Percentiles rank a stretch among this genome's conserved stretches.
Conservation (phyloP, 1,140 invertebrate genomes). For the Harpegnathos saltator region DNA sequence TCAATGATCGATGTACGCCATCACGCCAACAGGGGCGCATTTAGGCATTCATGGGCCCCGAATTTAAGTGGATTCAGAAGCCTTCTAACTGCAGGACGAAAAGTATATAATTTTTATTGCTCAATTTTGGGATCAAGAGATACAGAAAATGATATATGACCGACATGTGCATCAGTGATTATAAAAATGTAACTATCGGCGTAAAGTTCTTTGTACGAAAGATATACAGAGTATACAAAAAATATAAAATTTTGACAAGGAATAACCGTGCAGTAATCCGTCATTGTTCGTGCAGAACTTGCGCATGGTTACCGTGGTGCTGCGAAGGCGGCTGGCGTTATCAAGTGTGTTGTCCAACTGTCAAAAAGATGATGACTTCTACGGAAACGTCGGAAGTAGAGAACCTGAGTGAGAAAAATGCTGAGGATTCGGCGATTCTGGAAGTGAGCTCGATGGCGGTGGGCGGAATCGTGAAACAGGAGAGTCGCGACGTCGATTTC, state of each 20-base stretch:
- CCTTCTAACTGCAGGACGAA: no score
- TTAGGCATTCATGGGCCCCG: no score
- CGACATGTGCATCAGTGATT: no score
- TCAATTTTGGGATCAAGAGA: no score
- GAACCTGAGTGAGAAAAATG: constrained; percentile 67
- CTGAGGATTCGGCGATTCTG: constrained; percentile 77
- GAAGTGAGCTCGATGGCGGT: constrained; percentile 82
- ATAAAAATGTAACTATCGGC: no score
- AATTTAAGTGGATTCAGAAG: no score
- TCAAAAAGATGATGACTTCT: constrained; percentile 81
- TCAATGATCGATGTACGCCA: constrained; percentile 54
- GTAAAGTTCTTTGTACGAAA: no score
- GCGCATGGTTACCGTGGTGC: constrained; percentile 48
- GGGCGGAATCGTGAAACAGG: constrained; percentile 77
- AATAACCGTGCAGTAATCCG: not conserved
- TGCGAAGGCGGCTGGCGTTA: constrained; percentile 1
- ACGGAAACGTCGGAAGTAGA: constrained; percentile 77
- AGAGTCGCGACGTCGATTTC: constrained; percentile 81
- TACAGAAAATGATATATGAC: no score
- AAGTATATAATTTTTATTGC: no score
- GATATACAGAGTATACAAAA: no score
- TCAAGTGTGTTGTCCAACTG: constrained; percentile 36
- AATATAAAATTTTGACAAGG: no score
- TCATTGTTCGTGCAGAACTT: constrained; percentile 4
- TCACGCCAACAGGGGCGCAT: not conserved